Base-by-base conservation (phyloP, 2,113 vertebrate species). In the Cardinalis cardinalis region DNA sequence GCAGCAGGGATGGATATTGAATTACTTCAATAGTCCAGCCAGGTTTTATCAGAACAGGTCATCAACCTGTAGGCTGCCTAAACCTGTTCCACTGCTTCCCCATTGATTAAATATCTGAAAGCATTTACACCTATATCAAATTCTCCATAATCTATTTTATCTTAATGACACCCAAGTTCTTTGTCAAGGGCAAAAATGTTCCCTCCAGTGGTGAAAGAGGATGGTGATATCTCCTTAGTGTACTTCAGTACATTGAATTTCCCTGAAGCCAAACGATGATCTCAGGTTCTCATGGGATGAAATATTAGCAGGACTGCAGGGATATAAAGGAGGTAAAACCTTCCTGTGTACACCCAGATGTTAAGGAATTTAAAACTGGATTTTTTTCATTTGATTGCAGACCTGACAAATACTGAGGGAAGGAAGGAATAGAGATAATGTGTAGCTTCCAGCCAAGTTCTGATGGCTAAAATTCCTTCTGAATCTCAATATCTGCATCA, bases 1-100 rank as follows among this genome's bases (percentile, higher is more conserved):
- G 73, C 76, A 87, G 51, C 48, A 41, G 34, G 60, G 56, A 49
- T 89, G 84, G 66, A 59, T 96, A 92, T 91, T 94, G 85, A 87
- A 89, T 95, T 92, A 83, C 94, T 81, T 89, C 82, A 87, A 68
- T 87, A 92, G 92, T 82, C 93, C 91, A 90, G 84, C 36, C 63
- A 28, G 68, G 34, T 65, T 87, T 96, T 95, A 95, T 93, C 93
- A 79, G 88, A 84, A 36, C 46, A 94, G 88, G 89, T 92, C 92
- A 95, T 96, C 93, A 95, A 88, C 69, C 79, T 90, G 49, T 48
- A 53, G 80, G 77, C 85, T 90, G 87, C 71, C 72, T 59, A 89
- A 94, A 95, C 95, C 90, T 84, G 93, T 95, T 95, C 80, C 89
- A 59, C 91, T 88, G 83, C 90, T 95, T 96, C 93, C 64, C 82